Percentiles rank a stretch among this genome's conserved stretches.
Evolutionary conservation across 1,140 invertebrate species (phyloP).

Genomic region (Aphelinus certus): DNA sequence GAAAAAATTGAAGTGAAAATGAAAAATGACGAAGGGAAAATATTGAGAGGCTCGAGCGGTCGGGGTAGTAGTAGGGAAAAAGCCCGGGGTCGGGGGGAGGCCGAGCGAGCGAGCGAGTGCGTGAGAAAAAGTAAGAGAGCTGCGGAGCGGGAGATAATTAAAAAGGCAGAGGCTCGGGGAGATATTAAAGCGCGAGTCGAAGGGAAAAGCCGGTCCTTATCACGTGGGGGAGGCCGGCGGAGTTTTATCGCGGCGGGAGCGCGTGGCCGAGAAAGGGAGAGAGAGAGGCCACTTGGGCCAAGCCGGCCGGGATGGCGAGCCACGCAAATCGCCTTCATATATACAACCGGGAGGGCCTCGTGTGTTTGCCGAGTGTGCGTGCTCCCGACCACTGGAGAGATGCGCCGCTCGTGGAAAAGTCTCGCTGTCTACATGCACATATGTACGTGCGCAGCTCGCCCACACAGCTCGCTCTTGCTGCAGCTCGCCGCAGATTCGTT

Average conservation of each 20-base stretch:
- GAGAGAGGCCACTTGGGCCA: slow-evolving; percentile 24
- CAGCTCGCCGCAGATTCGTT: too few species aligned
- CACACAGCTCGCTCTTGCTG: too few species aligned
- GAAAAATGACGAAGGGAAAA: too few species aligned
- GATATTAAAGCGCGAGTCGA: slow-evolving; percentile 54
- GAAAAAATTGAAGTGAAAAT: too few species aligned
- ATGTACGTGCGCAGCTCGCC: too few species aligned
- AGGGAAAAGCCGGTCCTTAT: slow-evolving; percentile 51
- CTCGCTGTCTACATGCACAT: too few species aligned
- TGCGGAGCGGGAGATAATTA: slow-evolving; percentile 54
- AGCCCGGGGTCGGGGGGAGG: neutral
- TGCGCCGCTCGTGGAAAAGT: too few species aligned
- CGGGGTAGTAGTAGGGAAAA: neutral
- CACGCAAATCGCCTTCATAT: slow-evolving; percentile 26
- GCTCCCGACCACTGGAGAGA: neutral
- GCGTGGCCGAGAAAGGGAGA: too few species aligned
- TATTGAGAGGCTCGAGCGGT: too few species aligned
- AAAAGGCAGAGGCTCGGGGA: slow-evolving; percentile 52
- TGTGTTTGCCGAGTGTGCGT: slow-evolving; percentile 14
- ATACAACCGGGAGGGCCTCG: neutral
- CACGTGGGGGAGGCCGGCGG: slow-evolving; percentile 19
- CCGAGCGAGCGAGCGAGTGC: slow-evolving; percentile 24
- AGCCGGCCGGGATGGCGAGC: neutral
- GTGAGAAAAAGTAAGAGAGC: slow-evolving; percentile 44
- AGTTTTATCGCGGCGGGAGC: too few species aligned